These are phyloP conservation scores for Stercorarius parasiticus DNA, from an alignment of 2,113 vertebrate species.

Conservation along the genomic window DNA sequence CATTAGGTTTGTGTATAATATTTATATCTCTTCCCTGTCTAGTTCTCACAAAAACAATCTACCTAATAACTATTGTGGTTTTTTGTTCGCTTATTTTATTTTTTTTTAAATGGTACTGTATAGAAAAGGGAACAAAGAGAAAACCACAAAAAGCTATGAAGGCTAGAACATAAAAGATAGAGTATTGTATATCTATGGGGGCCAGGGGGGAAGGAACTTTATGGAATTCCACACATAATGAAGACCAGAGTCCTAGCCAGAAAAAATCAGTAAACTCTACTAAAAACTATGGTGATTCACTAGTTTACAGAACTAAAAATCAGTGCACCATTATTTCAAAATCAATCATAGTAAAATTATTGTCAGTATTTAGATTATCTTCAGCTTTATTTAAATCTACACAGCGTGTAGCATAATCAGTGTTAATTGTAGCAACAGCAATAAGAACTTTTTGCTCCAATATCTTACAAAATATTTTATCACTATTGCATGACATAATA, in stretches of 20 bases:
- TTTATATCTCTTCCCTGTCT: not conserved
- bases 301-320: not conserved
- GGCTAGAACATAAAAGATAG: not conserved
- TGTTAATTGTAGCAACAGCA: not conserved
- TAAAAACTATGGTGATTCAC: not conserved
- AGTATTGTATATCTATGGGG: not conserved
- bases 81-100: not conserved
- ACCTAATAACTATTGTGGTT: not conserved
- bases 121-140: not conserved
- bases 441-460: not conserved
- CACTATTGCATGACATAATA: not conserved
- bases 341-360: not conserved
- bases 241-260: not conserved
- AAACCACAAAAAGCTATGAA: not conserved
- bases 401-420: not conserved
- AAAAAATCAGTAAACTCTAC: not conserved
- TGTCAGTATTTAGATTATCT: not conserved
- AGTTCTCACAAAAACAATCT: not conserved
- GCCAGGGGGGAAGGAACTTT: not conserved
- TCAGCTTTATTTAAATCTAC: not conserved
- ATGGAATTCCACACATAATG: rapidly evolving
- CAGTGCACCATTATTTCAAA: not conserved
- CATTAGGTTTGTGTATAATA: not conserved
- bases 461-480: not conserved
- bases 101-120: rapidly evolving